A percentile compares a stretch with the other conserved stretches of the same genome.
These are phyloP conservation scores for Xylota segnis DNA, from an alignment of 2,888 invertebrate genomes.

Conservation along the genomic window DNA sequence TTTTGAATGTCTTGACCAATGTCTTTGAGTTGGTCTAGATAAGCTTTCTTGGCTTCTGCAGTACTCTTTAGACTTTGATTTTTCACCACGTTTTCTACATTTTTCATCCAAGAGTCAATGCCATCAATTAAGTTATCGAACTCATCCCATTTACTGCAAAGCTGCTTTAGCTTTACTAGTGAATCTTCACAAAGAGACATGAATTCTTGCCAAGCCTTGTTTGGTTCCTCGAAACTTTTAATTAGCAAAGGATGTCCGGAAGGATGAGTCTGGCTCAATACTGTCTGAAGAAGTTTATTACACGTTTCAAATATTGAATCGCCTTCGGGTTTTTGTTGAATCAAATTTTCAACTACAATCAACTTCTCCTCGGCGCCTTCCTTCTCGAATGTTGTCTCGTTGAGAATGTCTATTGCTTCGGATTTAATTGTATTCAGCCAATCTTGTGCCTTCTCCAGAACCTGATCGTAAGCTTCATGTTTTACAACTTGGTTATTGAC, in stretches of 20 bases:
- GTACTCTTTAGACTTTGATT: slow-evolving; percentile 95
- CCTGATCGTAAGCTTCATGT: slow-evolving; percentile 93
- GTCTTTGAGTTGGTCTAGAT: slow-evolving; percentile 90
- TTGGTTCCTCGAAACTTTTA: slow-evolving; percentile 90
- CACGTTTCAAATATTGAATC: slow-evolving; percentile 89
- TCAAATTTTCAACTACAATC: slow-evolving; percentile 90
- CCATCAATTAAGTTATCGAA: slow-evolving; percentile 91
- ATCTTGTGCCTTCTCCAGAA: slow-evolving; percentile 93
- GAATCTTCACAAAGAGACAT: slow-evolving; percentile 89
- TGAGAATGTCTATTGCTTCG: slow-evolving; percentile 91
- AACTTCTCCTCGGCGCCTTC: slow-evolving; percentile 91
- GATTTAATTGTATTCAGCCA: slow-evolving; percentile 92
- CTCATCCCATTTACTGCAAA: slow-evolving; percentile 92
- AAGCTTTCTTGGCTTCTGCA: slow-evolving; percentile 91
- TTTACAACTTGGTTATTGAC: slow-evolving; percentile 91
- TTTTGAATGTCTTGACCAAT: slow-evolving; percentile 89
- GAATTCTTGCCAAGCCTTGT: slow-evolving; percentile 91
- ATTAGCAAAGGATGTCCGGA: slow-evolving; percentile 90
- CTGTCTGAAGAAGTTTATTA: slow-evolving; percentile 89
- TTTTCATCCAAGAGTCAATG: slow-evolving; percentile 93
- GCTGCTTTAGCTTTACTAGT: slow-evolving; percentile 89
- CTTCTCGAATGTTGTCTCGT: slow-evolving; percentile 92
- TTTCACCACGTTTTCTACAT: slow-evolving; percentile 93
- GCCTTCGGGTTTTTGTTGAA: slow-evolving; percentile 90
- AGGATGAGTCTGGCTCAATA: slow-evolving; percentile 91